A percentile compares a stretch with the other conserved stretches of the same genome.
phyloP scores from a whole-genome alignment of 2,888 invertebrate genomes.

The Lasioglossum morio region DNA sequence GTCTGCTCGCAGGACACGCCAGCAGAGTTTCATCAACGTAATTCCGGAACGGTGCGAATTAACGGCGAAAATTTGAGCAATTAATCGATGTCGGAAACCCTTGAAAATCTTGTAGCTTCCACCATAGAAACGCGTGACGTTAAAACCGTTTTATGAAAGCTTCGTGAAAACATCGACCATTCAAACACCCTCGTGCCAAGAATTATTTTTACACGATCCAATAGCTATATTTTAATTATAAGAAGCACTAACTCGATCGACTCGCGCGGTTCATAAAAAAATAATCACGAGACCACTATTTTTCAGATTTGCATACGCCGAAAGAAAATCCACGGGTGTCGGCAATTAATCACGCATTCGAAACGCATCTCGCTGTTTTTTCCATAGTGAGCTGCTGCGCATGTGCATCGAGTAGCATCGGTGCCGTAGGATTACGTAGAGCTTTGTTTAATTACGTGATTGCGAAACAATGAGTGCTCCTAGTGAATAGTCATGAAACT shows the following conservation, averaged over 20 bases:
- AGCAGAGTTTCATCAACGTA: background rate
- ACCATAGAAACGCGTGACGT: background rate
- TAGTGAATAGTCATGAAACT: slow-evolving; percentile 60
- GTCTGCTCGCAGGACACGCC: background rate
- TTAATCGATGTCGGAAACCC: background rate
- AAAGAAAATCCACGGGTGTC: background rate
- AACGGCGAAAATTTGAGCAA: background rate
- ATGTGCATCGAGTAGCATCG: background rate
- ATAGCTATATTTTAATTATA: background rate
- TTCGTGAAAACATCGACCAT: background rate
- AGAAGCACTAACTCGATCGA: background rate
- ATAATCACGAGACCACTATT: background rate
- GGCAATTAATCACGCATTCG: background rate
- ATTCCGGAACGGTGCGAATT: background rate
- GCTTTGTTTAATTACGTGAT: slow-evolving; percentile 61
- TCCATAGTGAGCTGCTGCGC: background rate
- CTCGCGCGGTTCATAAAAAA: background rate
- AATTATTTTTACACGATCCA: no score
- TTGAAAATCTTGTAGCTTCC: background rate
- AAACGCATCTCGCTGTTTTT: background rate
- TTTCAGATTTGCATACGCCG: background rate
- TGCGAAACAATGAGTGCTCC: slow-evolving; percentile 54
- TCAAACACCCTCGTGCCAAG: background rate
- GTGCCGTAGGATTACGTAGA: slow-evolving; percentile 55
- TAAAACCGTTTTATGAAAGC: background rate